A percentile compares a stretch with the other conserved stretches of the same genome.
Conservation (phyloP, 2,888 invertebrate genomes). For the Dione vanillae region DNA sequence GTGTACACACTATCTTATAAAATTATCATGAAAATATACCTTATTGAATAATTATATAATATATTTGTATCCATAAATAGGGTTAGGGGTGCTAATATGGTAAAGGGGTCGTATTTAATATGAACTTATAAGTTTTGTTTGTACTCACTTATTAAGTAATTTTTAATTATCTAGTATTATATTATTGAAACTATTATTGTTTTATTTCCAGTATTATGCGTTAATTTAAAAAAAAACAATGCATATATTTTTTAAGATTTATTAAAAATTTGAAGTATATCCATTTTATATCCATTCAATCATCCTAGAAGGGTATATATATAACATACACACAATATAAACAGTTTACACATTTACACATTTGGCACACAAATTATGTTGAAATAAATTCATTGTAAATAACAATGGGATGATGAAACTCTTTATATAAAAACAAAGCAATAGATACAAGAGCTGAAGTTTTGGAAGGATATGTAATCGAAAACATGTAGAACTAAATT, state of each 20-base stretch:
- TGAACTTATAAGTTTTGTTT: too few relatives aligned
- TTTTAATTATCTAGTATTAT: background rate
- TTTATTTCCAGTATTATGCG: background rate
- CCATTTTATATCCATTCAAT: slow-evolving; percentile 21
- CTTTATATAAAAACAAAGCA: slow-evolving; percentile 43
- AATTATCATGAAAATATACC: background rate
- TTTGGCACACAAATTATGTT: slow-evolving; percentile 10
- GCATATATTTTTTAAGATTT: slow-evolving; percentile 9
- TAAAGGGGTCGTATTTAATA: too few relatives aligned
- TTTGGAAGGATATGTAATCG: slow-evolving; percentile 28
- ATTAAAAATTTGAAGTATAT: slow-evolving; percentile 14
- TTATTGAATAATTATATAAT: background rate
- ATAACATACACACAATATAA: slow-evolving; percentile 12
- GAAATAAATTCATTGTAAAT: background rate
- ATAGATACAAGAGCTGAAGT: slow-evolving; percentile 41
- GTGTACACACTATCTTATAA: background rate
- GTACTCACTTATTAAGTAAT: background rate
- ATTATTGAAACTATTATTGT: too few relatives aligned
- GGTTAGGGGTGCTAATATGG: too few relatives aligned
- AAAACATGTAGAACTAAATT: slow-evolving; percentile 40
- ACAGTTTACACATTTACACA: slow-evolving; percentile 8
- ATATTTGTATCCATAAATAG: background rate
- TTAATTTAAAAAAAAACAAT: slow-evolving; percentile 11
- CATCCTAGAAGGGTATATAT: slow-evolving; percentile 9
- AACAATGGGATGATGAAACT: slow-evolving; percentile 36